Percentiles rank a stretch among this genome's conserved stretches.
Conservation (phyloP, 2,113 vertebrate species). For the Hemibagrus wyckioides region DNA sequence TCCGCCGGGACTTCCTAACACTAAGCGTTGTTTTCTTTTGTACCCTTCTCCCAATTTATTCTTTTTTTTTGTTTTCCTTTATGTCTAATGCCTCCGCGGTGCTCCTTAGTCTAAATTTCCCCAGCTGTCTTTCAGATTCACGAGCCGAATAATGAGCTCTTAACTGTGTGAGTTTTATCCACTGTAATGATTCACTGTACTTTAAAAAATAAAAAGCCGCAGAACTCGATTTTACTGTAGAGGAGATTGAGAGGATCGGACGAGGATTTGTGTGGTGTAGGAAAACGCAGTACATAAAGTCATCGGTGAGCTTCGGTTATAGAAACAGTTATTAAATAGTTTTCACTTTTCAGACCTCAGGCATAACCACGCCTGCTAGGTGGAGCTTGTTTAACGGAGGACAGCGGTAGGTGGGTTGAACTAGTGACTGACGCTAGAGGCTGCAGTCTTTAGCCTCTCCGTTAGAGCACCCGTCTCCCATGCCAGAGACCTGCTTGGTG, state of each 20-base stretch:
- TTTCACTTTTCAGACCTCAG: not conserved
- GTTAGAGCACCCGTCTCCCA: too few species aligned
- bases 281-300: not conserved
- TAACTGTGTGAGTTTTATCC: slow-evolving; percentile 5
- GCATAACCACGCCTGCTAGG: not conserved
- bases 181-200: not conserved
- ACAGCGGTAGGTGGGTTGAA: too few species aligned
- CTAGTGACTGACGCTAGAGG: too few species aligned
- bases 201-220: not conserved
- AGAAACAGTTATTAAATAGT: not conserved
- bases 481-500: too few species aligned
- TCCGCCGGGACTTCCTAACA: not conserved
- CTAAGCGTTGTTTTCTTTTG: not conserved
- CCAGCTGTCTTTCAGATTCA: slow-evolving; percentile 28
- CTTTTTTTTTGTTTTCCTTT: not conserved
- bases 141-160: slow-evolving; percentile 10
- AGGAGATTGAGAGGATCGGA: not conserved
- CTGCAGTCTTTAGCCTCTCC: too few species aligned
- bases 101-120: slow-evolving; percentile 22
- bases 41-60: not conserved
- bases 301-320: not conserved
- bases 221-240: not conserved
- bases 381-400: not conserved
- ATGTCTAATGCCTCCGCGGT: not conserved
- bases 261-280: not conserved